Evolutionary conservation across 2,797 vertebrate genomes (phyloP).

Genomic region (Sebastes variabilis): DNA sequence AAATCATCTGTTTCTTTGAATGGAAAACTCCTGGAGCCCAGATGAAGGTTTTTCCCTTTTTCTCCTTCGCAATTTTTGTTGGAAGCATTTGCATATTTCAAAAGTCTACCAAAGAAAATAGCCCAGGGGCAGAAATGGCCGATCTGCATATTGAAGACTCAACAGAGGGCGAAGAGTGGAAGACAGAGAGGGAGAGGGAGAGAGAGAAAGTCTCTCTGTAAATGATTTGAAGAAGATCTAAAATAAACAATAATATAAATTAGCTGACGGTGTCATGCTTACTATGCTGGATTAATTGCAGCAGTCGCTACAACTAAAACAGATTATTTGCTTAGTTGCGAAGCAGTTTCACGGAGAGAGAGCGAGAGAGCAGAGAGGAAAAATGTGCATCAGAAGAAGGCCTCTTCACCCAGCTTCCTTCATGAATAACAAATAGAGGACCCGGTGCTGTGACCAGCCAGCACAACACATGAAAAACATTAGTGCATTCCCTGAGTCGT

Average conservation of each 20-base stretch:
- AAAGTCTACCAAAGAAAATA: slow-evolving; percentile 86
- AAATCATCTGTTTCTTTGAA: slow-evolving; percentile 72
- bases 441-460: slow-evolving; percentile 74
- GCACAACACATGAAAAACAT: slow-evolving; percentile 84
- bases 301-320: slow-evolving; percentile 40
- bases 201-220: slow-evolving; percentile 12
- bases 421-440: slow-evolving; percentile 84
- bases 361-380: slow-evolving; percentile 29
- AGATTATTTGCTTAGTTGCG: slow-evolving; percentile 55
- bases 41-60: slow-evolving; percentile 68
- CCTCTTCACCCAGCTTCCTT: slow-evolving; percentile 84
- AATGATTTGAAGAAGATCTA: slow-evolving; percentile 52
- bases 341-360: slow-evolving; percentile 35
- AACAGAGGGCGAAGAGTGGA: slow-evolving; percentile 59
- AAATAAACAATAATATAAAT: slow-evolving; percentile 65
- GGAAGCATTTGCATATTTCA: slow-evolving; percentile 85
- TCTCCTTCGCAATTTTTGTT: slow-evolving; percentile 75
- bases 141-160: slow-evolving; percentile 82
- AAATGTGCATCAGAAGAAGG: slow-evolving; percentile 80
- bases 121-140: slow-evolving; percentile 80
- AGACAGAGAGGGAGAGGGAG: slow-evolving; percentile 28
- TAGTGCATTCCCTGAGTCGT: slow-evolving; percentile 75
- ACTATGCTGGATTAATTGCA: slow-evolving; percentile 55
- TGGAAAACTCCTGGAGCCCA: slow-evolving; percentile 75
- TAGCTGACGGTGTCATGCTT: slow-evolving; percentile 51